phyloP scores from a whole-genome alignment of 2,888 invertebrate genomes.

The Mechanitis mazaeus region DNA sequence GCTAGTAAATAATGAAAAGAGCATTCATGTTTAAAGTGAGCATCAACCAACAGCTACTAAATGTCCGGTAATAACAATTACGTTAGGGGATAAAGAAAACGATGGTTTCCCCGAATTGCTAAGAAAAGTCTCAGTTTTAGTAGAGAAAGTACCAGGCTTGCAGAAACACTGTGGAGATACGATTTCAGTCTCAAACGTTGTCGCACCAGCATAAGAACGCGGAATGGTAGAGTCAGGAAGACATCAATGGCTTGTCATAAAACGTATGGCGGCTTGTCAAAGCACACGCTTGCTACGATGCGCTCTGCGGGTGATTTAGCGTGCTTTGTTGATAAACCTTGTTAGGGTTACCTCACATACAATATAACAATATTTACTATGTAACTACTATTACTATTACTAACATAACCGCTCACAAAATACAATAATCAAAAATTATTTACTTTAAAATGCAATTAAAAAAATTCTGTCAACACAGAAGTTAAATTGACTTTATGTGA shows the following conservation, averaged over 20 bases:
- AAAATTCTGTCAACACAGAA: no score
- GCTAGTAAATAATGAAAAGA: no score
- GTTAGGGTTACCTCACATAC: slow-evolving; percentile 48
- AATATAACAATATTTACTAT: not conserved
- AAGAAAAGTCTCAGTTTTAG: slow-evolving; percentile 15
- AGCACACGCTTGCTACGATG: slow-evolving; percentile 37
- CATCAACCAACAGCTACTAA: no score
- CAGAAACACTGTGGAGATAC: slow-evolving; percentile 20
- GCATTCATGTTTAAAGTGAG: no score
- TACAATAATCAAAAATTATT: not conserved
- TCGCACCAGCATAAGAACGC: slow-evolving; percentile 31
- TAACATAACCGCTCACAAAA: not conserved
- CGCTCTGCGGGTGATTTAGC: slow-evolving; percentile 69
- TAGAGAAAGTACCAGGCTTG: slow-evolving; percentile 22
- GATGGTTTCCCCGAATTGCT: slow-evolving; percentile 9
- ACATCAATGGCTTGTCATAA: slow-evolving; percentile 38
- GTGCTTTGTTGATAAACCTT: slow-evolving; percentile 47
- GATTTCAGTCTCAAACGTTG: slow-evolving; percentile 16
- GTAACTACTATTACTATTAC: not conserved
- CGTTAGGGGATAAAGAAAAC: slow-evolving; percentile 6
- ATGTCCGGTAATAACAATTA: no score
- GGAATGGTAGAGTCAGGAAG: slow-evolving; percentile 38
- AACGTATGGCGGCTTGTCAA: slow-evolving; percentile 42
- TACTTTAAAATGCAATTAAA: no score
- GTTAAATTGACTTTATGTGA: no score